These are phyloP conservation scores for Taurulus bubalis DNA, from an alignment of 2,113 vertebrate genomes.

Conservation along the genomic window DNA sequence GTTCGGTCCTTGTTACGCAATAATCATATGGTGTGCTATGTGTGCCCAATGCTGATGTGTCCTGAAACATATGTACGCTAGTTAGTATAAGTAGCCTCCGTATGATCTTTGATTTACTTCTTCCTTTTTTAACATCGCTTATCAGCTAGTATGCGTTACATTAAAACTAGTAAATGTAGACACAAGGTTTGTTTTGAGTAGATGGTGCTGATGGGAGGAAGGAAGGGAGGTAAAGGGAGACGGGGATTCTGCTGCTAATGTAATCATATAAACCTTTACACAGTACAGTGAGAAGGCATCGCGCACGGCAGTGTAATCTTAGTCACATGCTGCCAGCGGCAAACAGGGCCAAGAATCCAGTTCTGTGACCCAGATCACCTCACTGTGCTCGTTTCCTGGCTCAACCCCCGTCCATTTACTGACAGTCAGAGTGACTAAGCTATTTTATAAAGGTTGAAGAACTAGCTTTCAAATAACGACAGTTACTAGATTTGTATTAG, in stretches of 20 bases:
- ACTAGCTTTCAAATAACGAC: no score
- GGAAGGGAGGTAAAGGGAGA: background rate
- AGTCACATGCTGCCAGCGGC: conserved; percentile 66
- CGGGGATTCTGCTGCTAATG: background rate
- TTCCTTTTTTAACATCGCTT: background rate
- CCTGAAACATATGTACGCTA: background rate
- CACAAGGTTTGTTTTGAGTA: background rate
- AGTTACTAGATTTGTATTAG: background rate
- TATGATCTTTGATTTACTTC: background rate
- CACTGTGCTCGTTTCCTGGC: conserved; percentile 17
- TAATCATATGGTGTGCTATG: background rate
- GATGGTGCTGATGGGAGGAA: background rate
- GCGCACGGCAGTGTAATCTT: conserved; percentile 65
- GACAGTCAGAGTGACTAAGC: conserved; percentile 3
- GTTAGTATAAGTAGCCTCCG: background rate
- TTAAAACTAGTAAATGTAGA: background rate
- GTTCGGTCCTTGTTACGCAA: conserved; percentile 5
- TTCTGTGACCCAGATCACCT: conserved; percentile 55
- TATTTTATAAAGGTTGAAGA: background rate
- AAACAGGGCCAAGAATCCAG: conserved; percentile 63
- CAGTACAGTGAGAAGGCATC: conserved; percentile 46
- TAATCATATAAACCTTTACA: conserved; percentile 17
- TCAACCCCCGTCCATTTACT: background rate
- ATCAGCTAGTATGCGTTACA: background rate
- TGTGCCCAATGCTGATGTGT: no score